Conservation (phyloP, 2,888 invertebrate genomes). For the Drosophila nigritarsus region DNA sequence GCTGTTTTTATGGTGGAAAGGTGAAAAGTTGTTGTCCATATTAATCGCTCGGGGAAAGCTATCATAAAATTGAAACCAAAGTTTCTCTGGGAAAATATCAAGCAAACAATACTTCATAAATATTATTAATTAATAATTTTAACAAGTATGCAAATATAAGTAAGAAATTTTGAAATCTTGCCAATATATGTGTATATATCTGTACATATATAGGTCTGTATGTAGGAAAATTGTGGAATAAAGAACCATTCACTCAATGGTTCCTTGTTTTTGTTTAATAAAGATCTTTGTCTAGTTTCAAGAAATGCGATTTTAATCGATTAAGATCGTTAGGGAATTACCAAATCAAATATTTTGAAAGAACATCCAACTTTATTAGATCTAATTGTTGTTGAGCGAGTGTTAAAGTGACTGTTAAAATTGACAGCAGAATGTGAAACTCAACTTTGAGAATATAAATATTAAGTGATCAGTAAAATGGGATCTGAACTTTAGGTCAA, state of each 20-base stretch:
- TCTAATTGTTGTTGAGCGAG: neutral
- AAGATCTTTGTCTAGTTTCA: neutral
- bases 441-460: neutral
- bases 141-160: neutral
- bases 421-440: neutral
- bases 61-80: slow-evolving; percentile 32
- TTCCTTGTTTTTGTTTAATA: no score
- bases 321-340: neutral
- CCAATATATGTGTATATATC: neutral
- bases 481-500: neutral
- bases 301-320: neutral
- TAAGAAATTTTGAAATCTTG: neutral
- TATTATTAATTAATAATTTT: neutral
- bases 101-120: neutral
- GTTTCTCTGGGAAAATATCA: slow-evolving; percentile 20
- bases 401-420: neutral
- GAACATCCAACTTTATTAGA: neutral
- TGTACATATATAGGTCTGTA: neutral
- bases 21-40: slow-evolving; percentile 52
- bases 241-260: neutral
- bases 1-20: slow-evolving; percentile 30
- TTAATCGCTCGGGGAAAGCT: slow-evolving; percentile 51
- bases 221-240: neutral
- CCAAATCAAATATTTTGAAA: neutral
- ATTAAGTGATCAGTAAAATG: neutral